A percentile compares a stretch with the other conserved stretches of the same genome.
phyloP scores from a whole-genome alignment of 23 tunicate genomes.

The Trididemnum clinides region DNA sequence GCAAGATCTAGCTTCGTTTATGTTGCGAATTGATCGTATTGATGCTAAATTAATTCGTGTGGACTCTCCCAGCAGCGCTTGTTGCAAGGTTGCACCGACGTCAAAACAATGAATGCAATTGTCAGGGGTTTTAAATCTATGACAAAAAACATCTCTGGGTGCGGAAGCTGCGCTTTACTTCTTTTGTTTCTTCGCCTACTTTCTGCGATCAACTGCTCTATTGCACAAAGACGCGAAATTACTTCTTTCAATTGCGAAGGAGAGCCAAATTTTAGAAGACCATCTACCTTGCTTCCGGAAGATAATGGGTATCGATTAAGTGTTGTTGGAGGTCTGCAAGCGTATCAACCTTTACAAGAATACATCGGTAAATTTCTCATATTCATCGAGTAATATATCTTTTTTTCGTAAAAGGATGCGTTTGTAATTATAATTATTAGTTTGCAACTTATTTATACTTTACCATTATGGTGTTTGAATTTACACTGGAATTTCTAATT shows the following conservation, averaged over 20 bases:
- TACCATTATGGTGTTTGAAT: too few species aligned
- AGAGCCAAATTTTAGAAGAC: slow-evolving; percentile 7
- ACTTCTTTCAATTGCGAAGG: slow-evolving; percentile 31
- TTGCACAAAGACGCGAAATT: background rate
- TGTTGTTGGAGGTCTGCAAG: slow-evolving; percentile 62
- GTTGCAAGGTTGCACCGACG: too few species aligned
- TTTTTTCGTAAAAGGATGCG: background rate
- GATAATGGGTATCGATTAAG: slow-evolving; percentile 68
- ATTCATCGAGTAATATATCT: background rate
- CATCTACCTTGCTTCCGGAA: slow-evolving; percentile 26
- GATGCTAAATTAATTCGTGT: too few species aligned
- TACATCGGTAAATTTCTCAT: slow-evolving; percentile 51
- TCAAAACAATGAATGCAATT: too few species aligned
- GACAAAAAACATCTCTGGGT: too few species aligned
- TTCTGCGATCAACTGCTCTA: background rate
- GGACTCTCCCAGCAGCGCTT: too few species aligned
- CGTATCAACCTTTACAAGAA: slow-evolving; percentile 55
- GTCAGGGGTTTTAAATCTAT: too few species aligned
- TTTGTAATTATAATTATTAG: background rate
- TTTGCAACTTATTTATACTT: background rate
- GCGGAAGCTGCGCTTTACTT: too few species aligned
- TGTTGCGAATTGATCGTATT: too few species aligned
- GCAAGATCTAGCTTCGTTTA: too few species aligned
- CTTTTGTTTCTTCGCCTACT: too few species aligned
- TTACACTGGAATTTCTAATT: too few species aligned